Evolutionary conservation across 2,888 invertebrate genomes (phyloP), one percentile per base, ranked within the genome.

Genomic region (Hypomecis atomaria): DNA sequence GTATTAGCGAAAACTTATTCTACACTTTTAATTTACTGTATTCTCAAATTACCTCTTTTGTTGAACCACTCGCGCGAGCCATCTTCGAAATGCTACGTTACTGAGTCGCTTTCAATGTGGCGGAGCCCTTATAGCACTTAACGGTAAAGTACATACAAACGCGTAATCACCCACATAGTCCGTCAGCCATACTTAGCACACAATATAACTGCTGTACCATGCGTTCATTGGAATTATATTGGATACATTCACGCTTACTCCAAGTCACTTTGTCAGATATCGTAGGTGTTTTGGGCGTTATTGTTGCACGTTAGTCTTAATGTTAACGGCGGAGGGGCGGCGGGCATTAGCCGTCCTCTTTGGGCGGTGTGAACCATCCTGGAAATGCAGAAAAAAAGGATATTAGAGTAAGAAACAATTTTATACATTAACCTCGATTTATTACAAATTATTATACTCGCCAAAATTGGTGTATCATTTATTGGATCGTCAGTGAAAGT

Each of bases 311-410:
- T 83, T 87, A 87, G 84, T 87, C 86, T 88, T 89, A 85, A 83
- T 76, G 73, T 79, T 82, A 78, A 82, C 74, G 74, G 78, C 79
- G 65, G 71, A 65, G 33, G 48, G 69, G 52, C 56, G 63, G 70
- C 76, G 71, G 58, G 70, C 79, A 84, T 96, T 97, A 97, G 94
- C 97, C 97, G 92, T 97, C 97, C 94, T 97, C 97, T 88, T 97
- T 97, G 38, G 97, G 97, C 60, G 97, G 97, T 80, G 97, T 97
- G 88, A 97, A 97, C 97, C 97, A 97, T 76, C 97, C 97, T 97
- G 92, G 10, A 94, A 94, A 74, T 62, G 71, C 65, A 45, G 23
- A 23, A 23, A 23, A n/a, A 23, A 23, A 23, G 23, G 23, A 23
- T 23, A 23, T 23, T 23, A 23, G 23, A 23, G 1, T 23, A 23